Evolutionary conservation across 1,140 invertebrate genomes (phyloP), one percentile per base, ranked within the genome.

Genomic region (Scaptomyza montana): DNA sequence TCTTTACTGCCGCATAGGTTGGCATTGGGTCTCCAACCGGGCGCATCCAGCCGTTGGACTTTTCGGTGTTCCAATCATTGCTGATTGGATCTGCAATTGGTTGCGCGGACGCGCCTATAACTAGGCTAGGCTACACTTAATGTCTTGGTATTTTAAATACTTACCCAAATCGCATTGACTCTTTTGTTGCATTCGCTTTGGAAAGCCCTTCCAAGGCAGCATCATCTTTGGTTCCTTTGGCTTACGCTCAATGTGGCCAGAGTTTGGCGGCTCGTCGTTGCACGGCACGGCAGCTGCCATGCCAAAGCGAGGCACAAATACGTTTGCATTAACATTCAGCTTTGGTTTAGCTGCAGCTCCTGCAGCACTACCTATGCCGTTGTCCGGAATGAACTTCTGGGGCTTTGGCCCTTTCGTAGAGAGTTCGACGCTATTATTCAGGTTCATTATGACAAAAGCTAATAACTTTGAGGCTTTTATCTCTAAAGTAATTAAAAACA

Each of bases 181-280:
- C 10, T 64, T 45, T 1, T 25, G 13, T 7, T 30, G 36, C 28
- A 51, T 0, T 2, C 53, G 60, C n/a, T 75, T 87, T 5, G 82
- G 82, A 39, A 86, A 86, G 2, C 82, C 81, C 9, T 81, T 81
- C 81, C 81, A 86, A 2, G 82, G 81, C 53, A 81, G 41, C 10
- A 65, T 16, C 2, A 86, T 5, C 7, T 69, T 67, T 0, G 45
- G 47, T 39, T 78, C 36, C 3, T 7, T 45, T 2, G 30, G 4
- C 12, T 63, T 65, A 0, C 25, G 39, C 21, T 25, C 50, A 43
- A 19, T 61, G 2, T 0, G 8, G 0, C 19, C 53, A 51, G 2
- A 54, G 21, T 1, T 65, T 39, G 8, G 21, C 7, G 60, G 25
- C 9, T 50, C 19, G 10, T 8, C 39, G 10, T 54, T 8, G 10